Evolutionary conservation across 2,797 vertebrate genomes (phyloP), one percentile per base, ranked within the genome.

Genomic region (Propithecus perrieri): DNA sequence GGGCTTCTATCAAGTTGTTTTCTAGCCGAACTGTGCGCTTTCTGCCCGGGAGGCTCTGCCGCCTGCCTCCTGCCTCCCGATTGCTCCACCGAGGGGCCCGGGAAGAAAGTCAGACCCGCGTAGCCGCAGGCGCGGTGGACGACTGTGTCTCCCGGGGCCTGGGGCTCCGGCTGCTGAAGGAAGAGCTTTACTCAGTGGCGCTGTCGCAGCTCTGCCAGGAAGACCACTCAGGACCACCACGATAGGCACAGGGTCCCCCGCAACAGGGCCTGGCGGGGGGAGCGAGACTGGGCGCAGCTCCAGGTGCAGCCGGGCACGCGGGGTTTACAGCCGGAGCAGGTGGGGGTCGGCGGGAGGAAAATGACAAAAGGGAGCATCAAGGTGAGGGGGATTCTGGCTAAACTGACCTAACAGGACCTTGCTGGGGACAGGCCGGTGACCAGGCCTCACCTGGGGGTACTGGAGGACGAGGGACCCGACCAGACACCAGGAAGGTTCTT

Each of bases 51-150:
- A 50, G n/a, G 20, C 13, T 7, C 30, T 18, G 8, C 33, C 3
- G 5, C 24, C 15, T 46, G 11, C 18, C 18, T 0, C 17, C 30
- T 10, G 33, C n/a, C 75, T 26, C 63, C 4, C 1, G 8, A 22
- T 48, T 41, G 28, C 35, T 11, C 6, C 5, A 0, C 48, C 7
- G 7, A 0, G 5, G 26, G 20, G 18, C 1, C 2, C 10, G 0
- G 43, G 7, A 6, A 15, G 65, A 18, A 26, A 0, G 2, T 55
- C 11, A 2, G 5, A 13, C 1, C 1, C 14, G 10, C 11, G 24
- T 17, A 11, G 28, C 0, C 1, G 24, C 15, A 10, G 13, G 13
- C 5, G 35, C 7, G 10, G 24, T 24, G 43, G 1, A 0, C 38
- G 15, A 46, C 35, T 2, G 0, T 2, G 80, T 48, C 55, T 26